phyloP scores from a whole-genome alignment of 2,113 vertebrate genomes.

The Macrotis lagotis region DNA sequence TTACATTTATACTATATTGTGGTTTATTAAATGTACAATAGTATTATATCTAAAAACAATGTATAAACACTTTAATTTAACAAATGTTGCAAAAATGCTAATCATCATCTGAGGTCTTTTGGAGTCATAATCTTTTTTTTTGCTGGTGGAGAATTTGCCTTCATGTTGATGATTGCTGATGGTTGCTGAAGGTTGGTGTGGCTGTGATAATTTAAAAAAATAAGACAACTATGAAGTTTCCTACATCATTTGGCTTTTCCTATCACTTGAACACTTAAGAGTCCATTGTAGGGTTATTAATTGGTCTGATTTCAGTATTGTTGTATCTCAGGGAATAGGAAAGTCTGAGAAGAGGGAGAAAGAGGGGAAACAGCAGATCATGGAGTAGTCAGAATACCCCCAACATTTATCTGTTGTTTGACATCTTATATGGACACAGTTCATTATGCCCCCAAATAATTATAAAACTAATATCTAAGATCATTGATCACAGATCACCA shows the following conservation, averaged over 20 bases:
- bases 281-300: not conserved
- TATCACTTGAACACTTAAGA: not conserved
- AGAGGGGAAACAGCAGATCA: not conserved
- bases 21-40: not conserved
- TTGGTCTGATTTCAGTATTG: not conserved
- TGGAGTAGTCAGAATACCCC: too few relatives aligned
- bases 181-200: not conserved
- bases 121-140: not conserved
- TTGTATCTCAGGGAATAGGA: not conserved
- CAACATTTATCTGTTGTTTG: too few relatives aligned
- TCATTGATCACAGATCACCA: not conserved
- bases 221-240: not conserved
- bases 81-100: not conserved
- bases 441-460: not conserved
- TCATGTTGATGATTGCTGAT: not conserved
- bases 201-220: not conserved
- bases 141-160: not conserved
- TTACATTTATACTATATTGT: not conserved
- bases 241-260: not conserved
- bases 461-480: not conserved
- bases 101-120: not conserved
- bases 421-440: too few relatives aligned
- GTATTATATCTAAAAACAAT: too few relatives aligned
- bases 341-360: not conserved
- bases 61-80: not conserved